These are phyloP conservation scores for Pseudolaguvia tuberculata DNA, from an alignment of 2,113 vertebrate genomes.

Conservation along the genomic window DNA sequence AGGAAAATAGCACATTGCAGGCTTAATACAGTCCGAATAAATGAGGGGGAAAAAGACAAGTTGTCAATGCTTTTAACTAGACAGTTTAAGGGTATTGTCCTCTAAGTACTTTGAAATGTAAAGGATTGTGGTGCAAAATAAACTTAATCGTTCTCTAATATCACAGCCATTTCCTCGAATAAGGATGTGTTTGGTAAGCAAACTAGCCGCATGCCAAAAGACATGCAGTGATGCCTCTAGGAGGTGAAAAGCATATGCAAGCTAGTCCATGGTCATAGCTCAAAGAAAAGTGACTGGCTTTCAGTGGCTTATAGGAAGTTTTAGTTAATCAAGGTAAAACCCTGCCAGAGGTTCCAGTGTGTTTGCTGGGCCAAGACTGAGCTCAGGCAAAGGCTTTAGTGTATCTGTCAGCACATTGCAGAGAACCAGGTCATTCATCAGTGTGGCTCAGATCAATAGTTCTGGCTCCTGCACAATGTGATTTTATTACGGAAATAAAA, in stretches of 20 bases:
- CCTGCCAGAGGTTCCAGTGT: constrained; percentile 34
- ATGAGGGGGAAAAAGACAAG: constrained; percentile 12
- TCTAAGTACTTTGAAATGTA: neutral
- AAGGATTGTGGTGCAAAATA: neutral
- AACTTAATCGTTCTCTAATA: neutral
- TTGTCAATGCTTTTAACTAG: neutral
- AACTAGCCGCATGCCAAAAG: neutral
- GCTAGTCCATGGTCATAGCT: constrained; percentile 36
- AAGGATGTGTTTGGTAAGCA: constrained; percentile 2
- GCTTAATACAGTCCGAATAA: constrained; percentile 5
- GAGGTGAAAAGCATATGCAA: constrained; percentile 28
- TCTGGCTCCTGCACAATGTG: constrained; percentile 42
- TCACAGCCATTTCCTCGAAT: constrained; percentile 3
- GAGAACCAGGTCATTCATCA: constrained; percentile 54
- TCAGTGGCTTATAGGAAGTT: constrained; percentile 42
- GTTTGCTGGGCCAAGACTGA: constrained; percentile 49
- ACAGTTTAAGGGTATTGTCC: neutral
- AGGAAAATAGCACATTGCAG: constrained; percentile 12
- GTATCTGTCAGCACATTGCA: constrained; percentile 57
- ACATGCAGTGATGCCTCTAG: neutral
- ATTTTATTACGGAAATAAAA: constrained; percentile 54
- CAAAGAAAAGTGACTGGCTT: constrained; percentile 14
- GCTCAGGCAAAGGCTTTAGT: constrained; percentile 52
- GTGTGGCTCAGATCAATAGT: constrained; percentile 45
- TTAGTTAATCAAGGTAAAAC: constrained; percentile 59